Evolutionary conservation across 2,797 vertebrate species (phyloP).

Genomic region (Capromys pilorides): DNA sequence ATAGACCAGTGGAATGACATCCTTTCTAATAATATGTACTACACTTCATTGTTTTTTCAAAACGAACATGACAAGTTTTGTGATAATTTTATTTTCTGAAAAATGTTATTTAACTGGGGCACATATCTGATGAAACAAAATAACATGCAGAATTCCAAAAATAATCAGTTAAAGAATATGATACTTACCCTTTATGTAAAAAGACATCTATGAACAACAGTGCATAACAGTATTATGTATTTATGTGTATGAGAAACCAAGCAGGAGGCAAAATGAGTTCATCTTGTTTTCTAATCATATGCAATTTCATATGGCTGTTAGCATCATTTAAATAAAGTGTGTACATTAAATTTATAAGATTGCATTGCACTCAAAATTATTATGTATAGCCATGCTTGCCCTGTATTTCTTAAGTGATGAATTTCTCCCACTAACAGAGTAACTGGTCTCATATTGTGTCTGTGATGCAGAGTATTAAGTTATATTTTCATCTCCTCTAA

Average conservation of each 20-base stretch:
- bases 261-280: slow-evolving; percentile 78
- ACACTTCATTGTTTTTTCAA: slow-evolving; percentile 79
- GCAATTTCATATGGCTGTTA: slow-evolving; percentile 80
- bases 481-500: slow-evolving; percentile 81
- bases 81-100: slow-evolving; percentile 72
- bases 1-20: slow-evolving; percentile 82
- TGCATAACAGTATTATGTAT: slow-evolving; percentile 81
- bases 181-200: slow-evolving; percentile 89
- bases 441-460: slow-evolving; percentile 78
- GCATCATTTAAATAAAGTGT: slow-evolving; percentile 83
- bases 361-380: slow-evolving; percentile 84
- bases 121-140: slow-evolving; percentile 80
- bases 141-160: slow-evolving; percentile 80
- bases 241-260: slow-evolving; percentile 82
- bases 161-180: slow-evolving; percentile 81
- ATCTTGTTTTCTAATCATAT: slow-evolving; percentile 78
- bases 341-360: slow-evolving; percentile 83
- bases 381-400: slow-evolving; percentile 81
- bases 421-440: slow-evolving; percentile 79
- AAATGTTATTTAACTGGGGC: slow-evolving; percentile 75
- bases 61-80: slow-evolving; percentile 80
- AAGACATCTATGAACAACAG: slow-evolving; percentile 84
- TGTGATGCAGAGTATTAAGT: slow-evolving; percentile 75
- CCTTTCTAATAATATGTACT: slow-evolving; percentile 80
- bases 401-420: slow-evolving; percentile 79